These are phyloP conservation scores for Cabera pusaria DNA, from an alignment of 2,888 invertebrate genomes.

Conservation along the genomic window DNA sequence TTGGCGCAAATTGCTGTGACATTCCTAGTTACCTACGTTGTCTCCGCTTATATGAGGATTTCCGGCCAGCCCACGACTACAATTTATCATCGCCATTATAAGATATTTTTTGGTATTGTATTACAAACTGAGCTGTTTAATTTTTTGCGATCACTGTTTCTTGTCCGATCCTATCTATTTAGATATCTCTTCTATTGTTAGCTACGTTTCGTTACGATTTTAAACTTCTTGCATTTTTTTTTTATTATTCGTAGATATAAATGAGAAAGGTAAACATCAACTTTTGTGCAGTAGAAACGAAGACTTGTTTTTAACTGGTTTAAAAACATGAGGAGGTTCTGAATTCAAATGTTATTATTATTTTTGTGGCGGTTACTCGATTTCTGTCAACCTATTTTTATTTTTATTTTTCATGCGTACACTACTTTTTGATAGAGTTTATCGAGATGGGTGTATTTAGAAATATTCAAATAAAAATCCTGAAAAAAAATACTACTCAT, in stretches of 20 bases:
- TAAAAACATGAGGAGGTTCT: no score
- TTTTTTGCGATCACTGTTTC: slow-evolving; percentile 17
- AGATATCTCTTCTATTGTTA: slow-evolving; percentile 16
- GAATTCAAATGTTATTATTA: no score
- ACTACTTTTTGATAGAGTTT: no score
- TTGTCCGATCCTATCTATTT: slow-evolving; percentile 3
- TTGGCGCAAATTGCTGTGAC: slow-evolving; percentile 66
- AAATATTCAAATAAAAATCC: no score
- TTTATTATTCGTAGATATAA: no score
- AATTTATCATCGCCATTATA: slow-evolving; percentile 44
- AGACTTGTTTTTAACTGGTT: slow-evolving; percentile 8
- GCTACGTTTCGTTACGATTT: slow-evolving; percentile 11
- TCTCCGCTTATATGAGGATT: slow-evolving; percentile 75
- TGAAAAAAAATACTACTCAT: no score
- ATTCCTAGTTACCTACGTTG: slow-evolving; percentile 58
- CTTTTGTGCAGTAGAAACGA: slow-evolving; percentile 14
- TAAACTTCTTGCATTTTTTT: slow-evolving; percentile 22
- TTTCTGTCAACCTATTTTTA: no score
- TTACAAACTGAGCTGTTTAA: slow-evolving; percentile 21
- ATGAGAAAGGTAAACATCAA: slow-evolving; percentile 21
- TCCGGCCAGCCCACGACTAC: slow-evolving; percentile 64
- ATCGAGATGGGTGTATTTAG: no score
- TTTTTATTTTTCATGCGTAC: no score
- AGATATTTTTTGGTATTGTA: slow-evolving; percentile 31
- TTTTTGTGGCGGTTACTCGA: no score